Evolutionary conservation across 2,888 invertebrate species (phyloP).

Genomic region (Drosophila monieri): DNA sequence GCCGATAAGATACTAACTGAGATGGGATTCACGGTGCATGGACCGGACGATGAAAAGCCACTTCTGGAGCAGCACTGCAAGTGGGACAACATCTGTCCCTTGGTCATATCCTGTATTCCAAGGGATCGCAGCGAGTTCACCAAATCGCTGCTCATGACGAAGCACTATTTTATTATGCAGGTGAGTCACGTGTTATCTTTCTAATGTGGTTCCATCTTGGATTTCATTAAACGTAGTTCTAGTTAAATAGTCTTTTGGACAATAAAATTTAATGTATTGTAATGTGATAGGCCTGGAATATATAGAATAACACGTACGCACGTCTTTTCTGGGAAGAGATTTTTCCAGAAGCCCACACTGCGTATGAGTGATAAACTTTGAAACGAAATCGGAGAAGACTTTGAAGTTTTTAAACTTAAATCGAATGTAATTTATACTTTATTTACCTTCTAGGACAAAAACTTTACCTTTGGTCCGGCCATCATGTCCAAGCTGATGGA

Average conservation of each 20-base stretch:
- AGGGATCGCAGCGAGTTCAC: conserved; percentile 85
- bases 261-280: not conserved
- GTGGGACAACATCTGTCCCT: conserved; percentile 85
- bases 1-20: conserved; percentile 62
- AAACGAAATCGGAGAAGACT: not conserved
- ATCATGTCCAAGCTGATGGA: conserved; percentile 89
- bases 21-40: conserved; percentile 72
- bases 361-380: not conserved
- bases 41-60: conserved; percentile 66
- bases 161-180: conserved; percentile 86
- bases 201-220: not conserved
- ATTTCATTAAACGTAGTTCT: not conserved
- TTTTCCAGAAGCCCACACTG: not conserved
- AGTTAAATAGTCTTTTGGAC: not conserved
- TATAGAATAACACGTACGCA: not conserved
- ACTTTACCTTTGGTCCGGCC: conserved; percentile 92
- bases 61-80: conserved; percentile 78
- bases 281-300: not conserved
- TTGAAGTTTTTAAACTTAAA: not conserved
- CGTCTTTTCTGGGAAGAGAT: not conserved
- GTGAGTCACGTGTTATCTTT: conserved; percentile 76
- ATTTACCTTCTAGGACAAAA: conserved; percentile 87
- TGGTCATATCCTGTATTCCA: conserved; percentile 86
- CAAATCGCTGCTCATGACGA: conserved; percentile 85
- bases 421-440: not conserved